These are phyloP conservation scores for Salminus brasiliensis DNA, from an alignment of 2,113 vertebrate species.

Conservation along the genomic window DNA sequence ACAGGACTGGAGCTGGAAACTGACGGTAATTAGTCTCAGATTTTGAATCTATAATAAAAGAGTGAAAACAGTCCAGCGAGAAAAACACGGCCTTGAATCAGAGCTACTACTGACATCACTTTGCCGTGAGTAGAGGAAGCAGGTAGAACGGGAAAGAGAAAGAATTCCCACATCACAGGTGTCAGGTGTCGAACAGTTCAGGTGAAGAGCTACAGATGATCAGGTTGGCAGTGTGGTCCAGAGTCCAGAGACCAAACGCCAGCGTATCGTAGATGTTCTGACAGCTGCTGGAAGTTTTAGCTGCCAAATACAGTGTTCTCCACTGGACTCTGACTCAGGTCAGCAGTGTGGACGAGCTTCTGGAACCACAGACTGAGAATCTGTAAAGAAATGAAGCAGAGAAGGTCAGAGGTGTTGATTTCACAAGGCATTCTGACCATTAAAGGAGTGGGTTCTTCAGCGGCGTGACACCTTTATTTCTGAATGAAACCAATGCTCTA, in stretches of 20 bases:
- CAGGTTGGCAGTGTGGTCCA: slow-evolving; percentile 6
- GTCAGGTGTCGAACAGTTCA: background rate
- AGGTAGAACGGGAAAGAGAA: background rate
- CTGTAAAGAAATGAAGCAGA: background rate
- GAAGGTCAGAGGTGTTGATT: too few relatives aligned
- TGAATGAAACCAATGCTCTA: too few relatives aligned
- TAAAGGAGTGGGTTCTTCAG: too few relatives aligned
- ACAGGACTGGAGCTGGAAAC: background rate
- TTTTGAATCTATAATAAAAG: background rate
- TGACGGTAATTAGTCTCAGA: background rate
- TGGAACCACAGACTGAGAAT: background rate
- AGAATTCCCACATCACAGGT: background rate
- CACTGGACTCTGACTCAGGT: slow-evolving; percentile 7
- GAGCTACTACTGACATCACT: background rate
- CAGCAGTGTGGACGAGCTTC: background rate
- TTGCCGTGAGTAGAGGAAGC: background rate
- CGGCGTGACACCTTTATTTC: too few relatives aligned
- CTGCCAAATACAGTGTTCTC: background rate
- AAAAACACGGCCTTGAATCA: too few relatives aligned
- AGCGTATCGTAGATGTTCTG: background rate
- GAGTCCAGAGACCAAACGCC: background rate
- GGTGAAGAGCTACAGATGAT: background rate
- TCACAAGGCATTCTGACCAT: too few relatives aligned
- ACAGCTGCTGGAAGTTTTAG: slow-evolving; percentile 26
- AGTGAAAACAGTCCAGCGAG: too few relatives aligned